phyloP scores from a whole-genome alignment of 1,140 invertebrate species.

The Lepidurus apus region DNA sequence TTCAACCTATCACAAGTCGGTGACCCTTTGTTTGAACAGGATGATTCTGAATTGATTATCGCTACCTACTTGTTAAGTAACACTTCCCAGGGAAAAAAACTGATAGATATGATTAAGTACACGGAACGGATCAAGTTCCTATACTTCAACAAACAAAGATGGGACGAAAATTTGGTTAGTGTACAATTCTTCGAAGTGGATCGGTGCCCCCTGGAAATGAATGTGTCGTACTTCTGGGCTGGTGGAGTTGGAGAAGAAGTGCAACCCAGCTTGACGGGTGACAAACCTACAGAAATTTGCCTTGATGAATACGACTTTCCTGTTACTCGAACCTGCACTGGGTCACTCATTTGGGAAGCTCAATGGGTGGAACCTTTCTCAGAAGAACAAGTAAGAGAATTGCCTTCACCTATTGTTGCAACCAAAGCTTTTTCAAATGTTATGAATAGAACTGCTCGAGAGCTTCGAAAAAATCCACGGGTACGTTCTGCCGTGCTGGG shows the following conservation, averaged over 20 bases:
- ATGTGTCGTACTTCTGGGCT: background rate
- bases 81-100: too few relatives aligned
- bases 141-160: too few relatives aligned
- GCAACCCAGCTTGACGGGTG: background rate
- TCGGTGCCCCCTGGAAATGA: background rate
- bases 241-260: background rate
- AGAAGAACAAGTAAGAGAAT: background rate
- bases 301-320: background rate
- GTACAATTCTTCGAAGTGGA: background rate
- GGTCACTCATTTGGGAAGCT: background rate
- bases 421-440: background rate
- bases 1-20: too few relatives aligned
- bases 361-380: background rate
- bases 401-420: background rate
- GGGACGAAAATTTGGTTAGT: background rate
- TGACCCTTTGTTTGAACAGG: too few relatives aligned
- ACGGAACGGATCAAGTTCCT: background rate
- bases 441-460: background rate
- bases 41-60: too few relatives aligned
- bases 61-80: too few relatives aligned
- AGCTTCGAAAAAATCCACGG: background rate
- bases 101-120: background rate
- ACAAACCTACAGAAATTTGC: background rate
- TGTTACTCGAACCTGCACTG: background rate
- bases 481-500: background rate